phyloP scores from a whole-genome alignment of 2,113 vertebrate genomes.

The Hipposideros armiger region DNA sequence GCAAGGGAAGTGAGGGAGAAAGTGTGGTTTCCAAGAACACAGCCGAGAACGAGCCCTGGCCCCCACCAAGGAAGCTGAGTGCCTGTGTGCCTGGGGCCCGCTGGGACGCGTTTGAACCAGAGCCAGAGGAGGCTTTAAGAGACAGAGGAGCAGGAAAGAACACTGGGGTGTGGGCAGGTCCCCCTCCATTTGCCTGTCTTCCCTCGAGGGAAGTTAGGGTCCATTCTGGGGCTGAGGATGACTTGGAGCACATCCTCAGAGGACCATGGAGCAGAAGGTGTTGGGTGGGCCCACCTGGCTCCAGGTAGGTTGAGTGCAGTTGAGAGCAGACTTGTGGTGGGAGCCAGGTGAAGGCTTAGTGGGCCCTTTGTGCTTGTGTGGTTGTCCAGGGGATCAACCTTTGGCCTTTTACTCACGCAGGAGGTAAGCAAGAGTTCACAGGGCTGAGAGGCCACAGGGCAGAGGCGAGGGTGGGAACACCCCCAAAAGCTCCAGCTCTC shows the following conservation, averaged over 20 bases:
- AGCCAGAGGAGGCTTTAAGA: not conserved
- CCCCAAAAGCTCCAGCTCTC: not conserved
- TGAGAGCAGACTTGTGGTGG: not conserved
- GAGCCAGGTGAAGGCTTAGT: rapidly evolving
- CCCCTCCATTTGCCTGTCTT: not conserved
- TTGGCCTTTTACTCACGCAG: not conserved
- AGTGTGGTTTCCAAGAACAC: not conserved
- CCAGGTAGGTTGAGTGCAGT: not conserved
- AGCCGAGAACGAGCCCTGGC: not conserved
- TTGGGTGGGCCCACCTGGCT: not conserved
- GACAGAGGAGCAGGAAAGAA: not conserved
- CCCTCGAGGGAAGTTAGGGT: not conserved
- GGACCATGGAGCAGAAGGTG: not conserved
- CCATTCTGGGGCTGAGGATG: not conserved
- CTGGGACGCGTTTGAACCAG: not conserved
- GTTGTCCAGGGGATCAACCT: not conserved
- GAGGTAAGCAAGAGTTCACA: not conserved
- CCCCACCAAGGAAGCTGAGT: rapidly evolving
- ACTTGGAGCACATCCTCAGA: not conserved
- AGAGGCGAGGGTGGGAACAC: not conserved
- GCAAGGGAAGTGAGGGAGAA: not conserved
- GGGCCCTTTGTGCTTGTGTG: not conserved
- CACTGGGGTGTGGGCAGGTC: rapidly evolving
- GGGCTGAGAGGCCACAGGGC: not conserved
- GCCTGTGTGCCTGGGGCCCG: not conserved